Percentiles rank a stretch among this genome's conserved stretches.
Evolutionary conservation across 2,888 invertebrate species (phyloP).

Genomic region (Tanytarsus gracilentus): DNA sequence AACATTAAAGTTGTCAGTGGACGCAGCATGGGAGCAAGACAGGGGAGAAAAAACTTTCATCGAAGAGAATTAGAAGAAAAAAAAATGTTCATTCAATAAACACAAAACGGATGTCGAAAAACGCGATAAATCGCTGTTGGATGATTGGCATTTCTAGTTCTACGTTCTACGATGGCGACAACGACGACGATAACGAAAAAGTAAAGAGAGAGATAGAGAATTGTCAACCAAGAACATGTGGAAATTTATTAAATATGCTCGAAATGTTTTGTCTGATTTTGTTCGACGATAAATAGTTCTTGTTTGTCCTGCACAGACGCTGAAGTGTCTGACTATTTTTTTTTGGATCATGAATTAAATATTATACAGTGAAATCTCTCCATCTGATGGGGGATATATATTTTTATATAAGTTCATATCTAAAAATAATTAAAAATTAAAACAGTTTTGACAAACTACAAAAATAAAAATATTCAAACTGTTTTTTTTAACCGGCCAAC

Average conservation of each 20-base stretch:
- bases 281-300: slow-evolving; percentile 1
- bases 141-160: slow-evolving; percentile 12
- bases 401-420: too few relatives aligned
- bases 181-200: not conserved
- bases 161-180: not conserved
- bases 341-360: too few relatives aligned
- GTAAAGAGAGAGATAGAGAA: not conserved
- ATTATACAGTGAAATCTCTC: too few relatives aligned
- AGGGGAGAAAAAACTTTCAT: not conserved
- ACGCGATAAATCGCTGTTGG: not conserved
- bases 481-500: too few relatives aligned
- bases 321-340: too few relatives aligned
- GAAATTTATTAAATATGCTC: slow-evolving; percentile 15
- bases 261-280: slow-evolving; percentile 10
- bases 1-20: not conserved
- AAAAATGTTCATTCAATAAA: not conserved
- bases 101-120: slow-evolving; percentile 12
- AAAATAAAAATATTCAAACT: too few relatives aligned
- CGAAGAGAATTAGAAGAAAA: not conserved
- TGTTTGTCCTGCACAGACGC: not conserved
- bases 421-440: too few relatives aligned
- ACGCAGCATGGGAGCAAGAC: not conserved
- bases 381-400: too few relatives aligned
- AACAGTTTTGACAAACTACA: too few relatives aligned
- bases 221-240: not conserved